Percentiles rank a stretch among this genome's conserved stretches.
These are phyloP conservation scores for Protaetia brevitarsis DNA, from an alignment of 1,140 invertebrate genomes.

Conservation along the genomic window DNA sequence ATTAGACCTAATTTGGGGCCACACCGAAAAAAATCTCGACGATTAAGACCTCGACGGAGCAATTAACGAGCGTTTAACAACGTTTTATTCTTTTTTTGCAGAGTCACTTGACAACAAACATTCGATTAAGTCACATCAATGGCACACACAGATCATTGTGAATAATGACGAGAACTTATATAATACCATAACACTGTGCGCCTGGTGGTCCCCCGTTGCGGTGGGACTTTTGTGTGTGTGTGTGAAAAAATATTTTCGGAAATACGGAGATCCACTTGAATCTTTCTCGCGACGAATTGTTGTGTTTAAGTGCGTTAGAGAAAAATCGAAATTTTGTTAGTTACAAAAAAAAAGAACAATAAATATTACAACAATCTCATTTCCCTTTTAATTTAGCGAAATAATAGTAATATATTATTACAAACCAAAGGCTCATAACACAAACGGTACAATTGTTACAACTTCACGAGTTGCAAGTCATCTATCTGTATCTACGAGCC, in stretches of 20 bases:
- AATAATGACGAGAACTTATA: conserved; percentile 15
- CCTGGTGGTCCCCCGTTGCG: background rate
- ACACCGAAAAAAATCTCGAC: background rate
- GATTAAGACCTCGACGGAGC: conserved; percentile 17
- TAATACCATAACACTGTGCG: conserved; percentile 6
- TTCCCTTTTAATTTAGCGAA: too few relatives aligned
- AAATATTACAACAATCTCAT: too few relatives aligned
- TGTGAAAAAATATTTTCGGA: background rate
- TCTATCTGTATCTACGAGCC: too few relatives aligned
- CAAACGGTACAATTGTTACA: too few relatives aligned
- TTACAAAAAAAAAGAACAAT: too few relatives aligned
- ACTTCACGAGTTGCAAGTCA: too few relatives aligned
- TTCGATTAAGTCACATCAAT: conserved; percentile 23
- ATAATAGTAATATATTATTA: too few relatives aligned
- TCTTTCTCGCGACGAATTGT: too few relatives aligned
- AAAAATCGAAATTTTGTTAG: too few relatives aligned
- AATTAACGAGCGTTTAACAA: conserved; percentile 19
- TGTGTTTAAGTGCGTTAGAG: too few relatives aligned
- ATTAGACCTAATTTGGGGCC: conserved; percentile 5
- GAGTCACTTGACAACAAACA: conserved; percentile 21
- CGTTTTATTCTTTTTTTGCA: conserved; percentile 22
- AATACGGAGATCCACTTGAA: background rate
- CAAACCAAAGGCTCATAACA: too few relatives aligned
- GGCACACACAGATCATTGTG: conserved; percentile 18
- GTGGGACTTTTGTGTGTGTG: background rate